Evolutionary conservation across 2,113 vertebrate genomes (phyloP).

Genomic region (Brachypodius melanocephalos): DNA sequence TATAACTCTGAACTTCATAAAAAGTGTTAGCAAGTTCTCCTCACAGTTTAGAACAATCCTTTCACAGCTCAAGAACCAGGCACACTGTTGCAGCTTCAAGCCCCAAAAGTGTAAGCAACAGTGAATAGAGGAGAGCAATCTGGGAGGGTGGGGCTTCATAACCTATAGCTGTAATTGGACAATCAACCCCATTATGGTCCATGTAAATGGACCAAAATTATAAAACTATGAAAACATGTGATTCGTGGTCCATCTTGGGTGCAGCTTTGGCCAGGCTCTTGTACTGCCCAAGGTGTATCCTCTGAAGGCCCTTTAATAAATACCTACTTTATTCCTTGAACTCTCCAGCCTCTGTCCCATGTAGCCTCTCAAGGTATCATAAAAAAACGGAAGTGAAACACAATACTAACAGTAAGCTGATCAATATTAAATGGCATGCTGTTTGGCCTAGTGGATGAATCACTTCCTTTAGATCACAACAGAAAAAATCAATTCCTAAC

Average conservation of each 20-base stretch:
- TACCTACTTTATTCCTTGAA: neutral
- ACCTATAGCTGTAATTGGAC: neutral
- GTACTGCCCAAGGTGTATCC: neutral
- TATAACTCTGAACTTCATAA: neutral
- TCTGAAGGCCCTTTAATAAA: neutral
- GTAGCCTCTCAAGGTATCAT: neutral
- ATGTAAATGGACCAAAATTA: neutral
- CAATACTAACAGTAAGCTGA: neutral
- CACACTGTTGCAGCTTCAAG: neutral
- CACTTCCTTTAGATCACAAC: neutral
- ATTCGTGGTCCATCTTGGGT: neutral
- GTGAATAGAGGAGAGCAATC: neutral
- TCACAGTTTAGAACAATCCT: neutral
- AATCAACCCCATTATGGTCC: neutral
- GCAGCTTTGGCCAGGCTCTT: neutral
- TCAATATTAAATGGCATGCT: neutral
- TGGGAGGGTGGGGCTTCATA: neutral
- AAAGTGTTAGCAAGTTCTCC: neutral
- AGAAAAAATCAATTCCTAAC: neutral
- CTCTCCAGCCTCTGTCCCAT: neutral
- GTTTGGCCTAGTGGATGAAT: neutral
- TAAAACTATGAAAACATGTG: neutral
- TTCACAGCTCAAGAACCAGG: neutral
- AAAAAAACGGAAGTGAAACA: neutral
- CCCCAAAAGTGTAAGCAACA: neutral